Evolutionary conservation across 2,797 vertebrate genomes (phyloP).

Genomic region (Trachurus trachurus): DNA sequence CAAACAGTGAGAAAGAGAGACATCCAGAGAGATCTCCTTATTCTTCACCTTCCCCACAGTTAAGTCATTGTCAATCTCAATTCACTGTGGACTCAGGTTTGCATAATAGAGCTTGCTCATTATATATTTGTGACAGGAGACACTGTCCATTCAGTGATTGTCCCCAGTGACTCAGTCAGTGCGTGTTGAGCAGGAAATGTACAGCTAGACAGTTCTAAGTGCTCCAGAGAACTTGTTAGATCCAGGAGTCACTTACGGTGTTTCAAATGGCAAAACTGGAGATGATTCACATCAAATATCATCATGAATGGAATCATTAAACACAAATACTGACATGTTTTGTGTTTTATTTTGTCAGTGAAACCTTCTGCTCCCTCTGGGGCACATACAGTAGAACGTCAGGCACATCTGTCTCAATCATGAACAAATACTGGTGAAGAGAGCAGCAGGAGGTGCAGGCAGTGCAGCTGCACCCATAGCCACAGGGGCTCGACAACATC

Average conservation of each 20-base stretch:
- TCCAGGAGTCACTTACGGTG: background rate
- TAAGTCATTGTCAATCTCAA: conserved; percentile 11
- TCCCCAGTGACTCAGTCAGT: background rate
- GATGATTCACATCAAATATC: background rate
- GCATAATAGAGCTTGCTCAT: conserved; percentile 4
- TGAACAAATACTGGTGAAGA: conserved; percentile 26
- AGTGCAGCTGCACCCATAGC: conserved; percentile 52
- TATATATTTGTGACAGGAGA: background rate
- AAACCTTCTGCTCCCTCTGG: conserved; percentile 6
- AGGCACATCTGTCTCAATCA: conserved; percentile 30
- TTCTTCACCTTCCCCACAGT: conserved; percentile 3
- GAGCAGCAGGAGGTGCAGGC: conserved; percentile 50
- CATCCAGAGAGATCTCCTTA: background rate
- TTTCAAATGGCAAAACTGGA: background rate
- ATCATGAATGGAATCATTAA: background rate
- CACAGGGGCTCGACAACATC: conserved; percentile 46
- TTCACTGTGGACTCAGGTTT: conserved; percentile 1
- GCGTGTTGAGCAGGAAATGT: conserved; percentile 6
- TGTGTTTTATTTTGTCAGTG: background rate
- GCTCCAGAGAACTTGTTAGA: background rate
- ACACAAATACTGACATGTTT: background rate
- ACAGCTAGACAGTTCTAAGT: background rate
- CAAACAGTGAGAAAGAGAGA: background rate
- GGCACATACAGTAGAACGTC: conserved; percentile 21
- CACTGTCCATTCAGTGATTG: conserved; percentile 3